These are phyloP conservation scores for Heliconius sara DNA, from an alignment of 2,888 invertebrate genomes.

Conservation along the genomic window DNA sequence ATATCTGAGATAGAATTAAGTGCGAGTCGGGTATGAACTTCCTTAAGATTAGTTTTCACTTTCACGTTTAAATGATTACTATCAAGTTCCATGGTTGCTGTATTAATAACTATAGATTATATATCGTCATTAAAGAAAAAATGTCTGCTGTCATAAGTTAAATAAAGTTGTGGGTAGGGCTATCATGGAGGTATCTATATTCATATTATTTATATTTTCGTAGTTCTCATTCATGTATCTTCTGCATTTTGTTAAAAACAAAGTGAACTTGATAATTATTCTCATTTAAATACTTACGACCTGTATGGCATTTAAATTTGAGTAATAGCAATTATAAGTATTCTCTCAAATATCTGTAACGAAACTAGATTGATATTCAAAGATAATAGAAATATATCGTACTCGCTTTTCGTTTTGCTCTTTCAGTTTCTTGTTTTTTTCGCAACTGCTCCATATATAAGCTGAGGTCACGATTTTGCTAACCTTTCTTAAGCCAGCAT, in stretches of 20 bases:
- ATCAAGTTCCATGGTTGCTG: too few relatives aligned
- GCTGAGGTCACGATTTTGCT: slow-evolving; percentile 41
- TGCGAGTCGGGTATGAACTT: too few relatives aligned
- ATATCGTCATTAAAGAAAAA: neutral
- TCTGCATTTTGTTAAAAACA: too few relatives aligned
- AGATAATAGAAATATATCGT: neutral
- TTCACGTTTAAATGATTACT: too few relatives aligned
- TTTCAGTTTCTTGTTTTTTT: slow-evolving; percentile 5
- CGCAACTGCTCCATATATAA: slow-evolving; percentile 32
- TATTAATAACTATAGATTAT: neutral
- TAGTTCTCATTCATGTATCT: too few relatives aligned
- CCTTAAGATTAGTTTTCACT: too few relatives aligned
- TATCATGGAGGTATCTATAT: neutral
- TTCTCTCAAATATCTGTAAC: neutral
- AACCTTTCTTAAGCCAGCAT: slow-evolving; percentile 35
- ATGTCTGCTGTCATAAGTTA: neutral
- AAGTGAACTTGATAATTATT: too few relatives aligned
- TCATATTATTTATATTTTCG: neutral
- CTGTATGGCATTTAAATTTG: too few relatives aligned
- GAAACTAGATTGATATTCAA: neutral
- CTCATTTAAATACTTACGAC: too few relatives aligned
- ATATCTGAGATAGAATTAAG: too few relatives aligned
- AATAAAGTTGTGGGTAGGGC: neutral
- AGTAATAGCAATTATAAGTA: neutral
- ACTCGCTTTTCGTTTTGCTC: neutral